Evolutionary conservation across 2,113 vertebrate species (phyloP).

Genomic region (Notarius lentiginosus): DNA sequence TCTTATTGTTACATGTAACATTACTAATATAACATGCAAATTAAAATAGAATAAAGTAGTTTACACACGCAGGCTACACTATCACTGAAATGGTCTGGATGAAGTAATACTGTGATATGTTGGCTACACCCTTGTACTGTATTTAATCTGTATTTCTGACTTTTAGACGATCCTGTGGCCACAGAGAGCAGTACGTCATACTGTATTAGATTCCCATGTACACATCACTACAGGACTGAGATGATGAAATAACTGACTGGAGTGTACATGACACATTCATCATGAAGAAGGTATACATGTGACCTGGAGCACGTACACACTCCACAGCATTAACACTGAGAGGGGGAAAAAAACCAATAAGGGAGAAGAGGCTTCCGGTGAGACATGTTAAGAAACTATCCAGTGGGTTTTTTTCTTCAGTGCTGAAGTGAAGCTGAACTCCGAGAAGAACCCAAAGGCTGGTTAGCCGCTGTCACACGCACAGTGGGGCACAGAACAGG

Average conservation of each 20-base stretch:
- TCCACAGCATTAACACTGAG: not conserved
- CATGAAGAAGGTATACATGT: constrained; percentile 1
- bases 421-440: constrained; percentile 17
- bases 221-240: not conserved
- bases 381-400: constrained; percentile 38
- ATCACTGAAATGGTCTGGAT: not conserved
- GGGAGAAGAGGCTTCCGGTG: constrained; percentile 16
- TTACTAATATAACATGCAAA: not conserved
- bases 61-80: not conserved
- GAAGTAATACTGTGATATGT: too few species aligned
- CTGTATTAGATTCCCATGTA: too few species aligned
- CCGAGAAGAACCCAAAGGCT: constrained; percentile 81
- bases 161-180: not conserved
- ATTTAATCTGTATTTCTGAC: not conserved
- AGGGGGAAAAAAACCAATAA: not conserved
- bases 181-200: not conserved
- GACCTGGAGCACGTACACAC: constrained; percentile 27
- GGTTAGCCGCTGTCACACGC: constrained; percentile 99
- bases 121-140: not conserved
- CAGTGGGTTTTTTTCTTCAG: constrained; percentile 10
- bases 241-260: not conserved
- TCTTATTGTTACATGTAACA: not conserved
- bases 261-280: not conserved
- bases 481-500: constrained; percentile 90
- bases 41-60: not conserved